Conservation (phyloP, 2,888 invertebrate species). For the Noctuana brunneofusca region DNA sequence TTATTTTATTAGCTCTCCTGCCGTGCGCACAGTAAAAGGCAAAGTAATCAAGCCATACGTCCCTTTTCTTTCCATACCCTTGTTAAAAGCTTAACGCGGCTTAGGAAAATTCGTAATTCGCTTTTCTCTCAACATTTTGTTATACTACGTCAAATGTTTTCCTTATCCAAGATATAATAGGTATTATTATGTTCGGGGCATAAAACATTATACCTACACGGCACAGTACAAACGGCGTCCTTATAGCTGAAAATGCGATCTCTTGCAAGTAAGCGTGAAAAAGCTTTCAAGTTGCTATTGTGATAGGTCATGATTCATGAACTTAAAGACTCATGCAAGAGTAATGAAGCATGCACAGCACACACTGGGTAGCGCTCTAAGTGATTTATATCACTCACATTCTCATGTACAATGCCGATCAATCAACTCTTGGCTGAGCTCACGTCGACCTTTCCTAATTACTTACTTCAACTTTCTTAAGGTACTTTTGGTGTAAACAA, state of each 20-base stretch:
- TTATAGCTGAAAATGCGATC: no score
- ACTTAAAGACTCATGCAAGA: not conserved
- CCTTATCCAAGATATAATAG: no score
- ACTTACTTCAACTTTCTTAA: not conserved
- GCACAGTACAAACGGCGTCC: no score
- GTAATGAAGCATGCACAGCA: not conserved
- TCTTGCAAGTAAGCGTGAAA: no score
- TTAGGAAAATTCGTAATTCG: conserved; percentile 7
- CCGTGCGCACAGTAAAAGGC: not conserved
- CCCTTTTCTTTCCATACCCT: conserved; percentile 5
- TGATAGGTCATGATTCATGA: not conserved
- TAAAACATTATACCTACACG: no score
- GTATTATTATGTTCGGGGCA: no score
- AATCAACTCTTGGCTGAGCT: conserved; percentile 7
- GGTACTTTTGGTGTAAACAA: not conserved
- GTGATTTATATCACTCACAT: conserved; percentile 3
- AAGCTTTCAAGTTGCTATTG: no score
- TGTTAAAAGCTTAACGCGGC: conserved; percentile 13
- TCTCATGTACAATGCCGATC: not conserved
- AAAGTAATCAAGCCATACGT: not conserved
- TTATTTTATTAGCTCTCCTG: not conserved
- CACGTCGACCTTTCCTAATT: not conserved
- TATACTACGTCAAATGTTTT: not conserved
- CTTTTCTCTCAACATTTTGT: not conserved
- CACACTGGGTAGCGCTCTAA: not conserved